Percentiles rank a stretch among this genome's conserved stretches.
These are phyloP conservation scores for Cryptus viduatorius DNA, from an alignment of 2,888 invertebrate genomes.

Conservation along the genomic window DNA sequence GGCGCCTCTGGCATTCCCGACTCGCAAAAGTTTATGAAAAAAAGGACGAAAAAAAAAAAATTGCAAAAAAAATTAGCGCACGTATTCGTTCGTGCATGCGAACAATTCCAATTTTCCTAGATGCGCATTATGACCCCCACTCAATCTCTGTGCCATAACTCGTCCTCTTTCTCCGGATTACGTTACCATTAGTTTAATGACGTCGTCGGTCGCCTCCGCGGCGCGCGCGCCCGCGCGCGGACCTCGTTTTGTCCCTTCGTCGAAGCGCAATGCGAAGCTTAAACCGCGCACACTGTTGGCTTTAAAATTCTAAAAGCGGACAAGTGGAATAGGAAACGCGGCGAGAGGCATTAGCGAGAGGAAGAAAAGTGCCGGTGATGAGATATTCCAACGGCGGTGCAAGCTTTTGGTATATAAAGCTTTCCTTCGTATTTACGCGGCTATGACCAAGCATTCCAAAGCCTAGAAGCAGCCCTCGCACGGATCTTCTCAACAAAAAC, in stretches of 20 bases:
- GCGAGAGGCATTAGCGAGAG: slow-evolving; percentile 10
- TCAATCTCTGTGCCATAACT: slow-evolving; percentile 26
- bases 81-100: slow-evolving; percentile 38
- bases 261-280: neutral
- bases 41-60: slow-evolving; percentile 38
- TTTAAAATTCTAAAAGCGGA: slow-evolving; percentile 27
- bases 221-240: neutral
- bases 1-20: neutral
- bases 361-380: slow-evolving; percentile 25
- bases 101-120: slow-evolving; percentile 56
- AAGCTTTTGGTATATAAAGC: slow-evolving; percentile 43
- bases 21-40: neutral
- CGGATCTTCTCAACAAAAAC: slow-evolving; percentile 62
- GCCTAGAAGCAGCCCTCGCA: slow-evolving; percentile 35
- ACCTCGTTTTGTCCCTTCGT: slow-evolving; percentile 18
- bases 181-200: slow-evolving; percentile 59
- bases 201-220: slow-evolving; percentile 22
- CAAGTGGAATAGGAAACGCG: slow-evolving; percentile 24
- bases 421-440: slow-evolving; percentile 42
- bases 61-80: slow-evolving; percentile 27
- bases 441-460: slow-evolving; percentile 34
- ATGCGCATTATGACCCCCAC: slow-evolving; percentile 38
- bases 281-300: slow-evolving; percentile 26
- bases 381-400: slow-evolving; percentile 10
- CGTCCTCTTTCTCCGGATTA: slow-evolving; percentile 32